These are phyloP conservation scores for Dicrurus megarhynchus DNA, from an alignment of 2,113 vertebrate genomes.

Conservation along the genomic window DNA sequence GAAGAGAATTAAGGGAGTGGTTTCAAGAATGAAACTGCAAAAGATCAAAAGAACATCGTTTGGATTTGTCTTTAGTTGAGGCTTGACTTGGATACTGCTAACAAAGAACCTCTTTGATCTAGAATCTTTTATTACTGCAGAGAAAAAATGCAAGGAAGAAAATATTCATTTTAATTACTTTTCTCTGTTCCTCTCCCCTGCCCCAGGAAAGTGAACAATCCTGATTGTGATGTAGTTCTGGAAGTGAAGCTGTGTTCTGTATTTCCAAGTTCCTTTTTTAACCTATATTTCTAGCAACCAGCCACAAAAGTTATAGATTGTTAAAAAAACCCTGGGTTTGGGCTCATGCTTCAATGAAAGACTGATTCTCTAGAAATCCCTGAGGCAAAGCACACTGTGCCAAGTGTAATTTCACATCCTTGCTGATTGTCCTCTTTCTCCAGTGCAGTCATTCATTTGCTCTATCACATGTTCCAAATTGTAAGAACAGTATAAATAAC, in stretches of 20 bases:
- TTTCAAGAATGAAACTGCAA: background rate
- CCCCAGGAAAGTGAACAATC: background rate
- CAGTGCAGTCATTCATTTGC: conserved; percentile 24
- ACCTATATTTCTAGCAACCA: background rate
- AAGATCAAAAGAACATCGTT: conserved; percentile 18
- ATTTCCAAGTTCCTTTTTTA: conserved; percentile 4
- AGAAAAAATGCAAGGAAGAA: background rate
- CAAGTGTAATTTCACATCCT: conserved; percentile 26
- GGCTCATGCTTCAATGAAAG: conserved; percentile 21
- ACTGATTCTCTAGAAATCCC: conserved; percentile 17
- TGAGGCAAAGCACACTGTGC: conserved; percentile 4
- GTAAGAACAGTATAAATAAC: background rate
- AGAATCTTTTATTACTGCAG: background rate
- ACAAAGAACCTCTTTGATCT: conserved; percentile 30
- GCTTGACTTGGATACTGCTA: background rate
- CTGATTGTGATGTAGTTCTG: background rate
- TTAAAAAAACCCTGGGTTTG: background rate
- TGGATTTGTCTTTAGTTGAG: background rate
- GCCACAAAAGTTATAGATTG: background rate
- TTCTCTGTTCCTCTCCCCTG: background rate
- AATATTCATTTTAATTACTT: background rate
- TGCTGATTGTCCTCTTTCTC: conserved; percentile 12
- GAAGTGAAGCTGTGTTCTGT: background rate
- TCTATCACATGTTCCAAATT: background rate
- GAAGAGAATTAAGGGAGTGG: background rate